Conservation (phyloP, 2,113 vertebrate species). For the Leptosomus discolor region DNA sequence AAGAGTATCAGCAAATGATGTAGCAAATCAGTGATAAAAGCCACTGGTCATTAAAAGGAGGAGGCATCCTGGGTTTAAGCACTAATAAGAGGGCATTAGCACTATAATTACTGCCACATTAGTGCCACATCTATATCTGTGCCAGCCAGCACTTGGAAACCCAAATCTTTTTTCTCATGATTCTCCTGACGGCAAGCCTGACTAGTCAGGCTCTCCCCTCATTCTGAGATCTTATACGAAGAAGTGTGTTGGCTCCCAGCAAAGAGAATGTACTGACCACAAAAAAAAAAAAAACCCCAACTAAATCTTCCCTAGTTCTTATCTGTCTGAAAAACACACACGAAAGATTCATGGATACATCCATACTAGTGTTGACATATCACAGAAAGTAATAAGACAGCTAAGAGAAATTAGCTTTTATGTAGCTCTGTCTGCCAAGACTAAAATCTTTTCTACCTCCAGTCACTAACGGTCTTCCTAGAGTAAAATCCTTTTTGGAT, state of each 20-base stretch:
- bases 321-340: conserved; percentile 3
- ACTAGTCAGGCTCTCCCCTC: background rate
- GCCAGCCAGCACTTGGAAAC: background rate
- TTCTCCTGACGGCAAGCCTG: background rate
- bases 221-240: background rate
- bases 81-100: conserved; percentile 4
- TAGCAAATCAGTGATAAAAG: conserved; percentile 22
- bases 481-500: conserved; percentile 12
- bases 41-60: background rate
- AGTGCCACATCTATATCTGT: background rate
- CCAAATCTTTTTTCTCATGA: background rate
- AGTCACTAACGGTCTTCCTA: conserved; percentile 10
- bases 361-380: background rate
- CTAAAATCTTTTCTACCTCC: conserved; percentile 20
- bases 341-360: background rate
- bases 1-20: conserved; percentile 10
- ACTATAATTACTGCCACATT: background rate
- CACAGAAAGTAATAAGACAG: conserved; percentile 28
- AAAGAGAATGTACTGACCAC: background rate
- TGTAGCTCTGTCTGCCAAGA: conserved; percentile 24
- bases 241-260: background rate
- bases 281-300: background rate
- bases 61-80: background rate
- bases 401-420: conserved; percentile 26
- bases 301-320: background rate